Evolutionary conservation across 2,888 invertebrate species (phyloP), one percentile per base, ranked within the genome.

Genomic region (Bombylius major): DNA sequence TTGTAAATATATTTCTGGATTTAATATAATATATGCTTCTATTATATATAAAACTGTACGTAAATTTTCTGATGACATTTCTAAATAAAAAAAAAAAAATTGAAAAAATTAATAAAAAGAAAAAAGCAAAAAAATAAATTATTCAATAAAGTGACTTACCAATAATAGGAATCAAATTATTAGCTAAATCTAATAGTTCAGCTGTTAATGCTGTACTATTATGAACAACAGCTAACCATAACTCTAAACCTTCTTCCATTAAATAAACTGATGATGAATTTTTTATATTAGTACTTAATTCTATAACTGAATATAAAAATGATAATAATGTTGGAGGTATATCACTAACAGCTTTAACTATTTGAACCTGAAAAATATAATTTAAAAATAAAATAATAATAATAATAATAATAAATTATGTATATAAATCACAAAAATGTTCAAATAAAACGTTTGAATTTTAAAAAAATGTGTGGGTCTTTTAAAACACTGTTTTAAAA

Each of bases 201-300:
- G 81, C 79, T 0, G 82, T 80, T 61, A 83, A 78, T 0, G 78
- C 74, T 0, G 86, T 81, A 5, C 86, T 79, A 69, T 87, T 86
- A 70, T 92, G 87, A 58, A 96, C 76, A 31, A 92, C 81, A 0
- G 87, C 86, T 54, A 86, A 78, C 94, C 96, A 96, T 57, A 97
- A 77, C 63, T 92, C 89, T 46, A 96, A 76, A 4, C 93, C 94
- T 69, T 97, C 96, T 72, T 95, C 95, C 63, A 94, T 75, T 53
- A 96, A 78, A 71, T 96, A 96, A 54, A 96, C 87, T 70, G 93
- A 89, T 1, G 87, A 82, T 55, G 84, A 82, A 68, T 89, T 84
- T 59, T 82, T 78, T 0, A 88, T 79, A 66, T 91, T 87, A 0
- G 93, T 92, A 56, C 87, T 86, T 58, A 85, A 69, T 59, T 80